Percentiles rank a stretch among this genome's conserved stretches.
These are phyloP conservation scores for Acrobasis consociella DNA, from an alignment of 2,888 invertebrate species.

Conservation along the genomic window DNA sequence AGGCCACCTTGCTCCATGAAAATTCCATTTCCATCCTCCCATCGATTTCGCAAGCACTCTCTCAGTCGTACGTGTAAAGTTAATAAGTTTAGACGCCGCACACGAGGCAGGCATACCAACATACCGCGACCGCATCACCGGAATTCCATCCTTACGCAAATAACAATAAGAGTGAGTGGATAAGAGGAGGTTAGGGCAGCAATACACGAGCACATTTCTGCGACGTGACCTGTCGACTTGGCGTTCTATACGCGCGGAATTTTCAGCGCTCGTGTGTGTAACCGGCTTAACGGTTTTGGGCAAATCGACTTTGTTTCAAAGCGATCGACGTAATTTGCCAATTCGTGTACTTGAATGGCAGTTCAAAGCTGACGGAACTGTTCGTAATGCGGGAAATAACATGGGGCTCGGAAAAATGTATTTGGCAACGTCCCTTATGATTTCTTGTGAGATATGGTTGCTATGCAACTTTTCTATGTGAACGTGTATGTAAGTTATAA, in stretches of 20 bases:
- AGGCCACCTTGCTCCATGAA: conserved; percentile 33
- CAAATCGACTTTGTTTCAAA: conserved; percentile 26
- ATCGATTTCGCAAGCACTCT: conserved; percentile 42
- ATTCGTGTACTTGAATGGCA: conserved; percentile 15
- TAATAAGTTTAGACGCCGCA: conserved; percentile 57
- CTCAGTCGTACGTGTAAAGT: conserved; percentile 44
- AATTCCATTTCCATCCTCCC: conserved; percentile 36
- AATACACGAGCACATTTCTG: conserved; percentile 36
- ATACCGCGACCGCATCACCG: not conserved
- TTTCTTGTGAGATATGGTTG: not conserved
- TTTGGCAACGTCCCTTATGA: conserved; percentile 7
- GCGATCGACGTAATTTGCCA: conserved; percentile 23
- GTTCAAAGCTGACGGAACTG: conserved; percentile 19
- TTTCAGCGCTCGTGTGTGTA: conserved; percentile 28
- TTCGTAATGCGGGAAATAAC: conserved; percentile 19
- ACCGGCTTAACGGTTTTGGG: conserved; percentile 28
- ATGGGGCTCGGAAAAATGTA: conserved; percentile 11
- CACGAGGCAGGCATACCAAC: conserved; percentile 48
- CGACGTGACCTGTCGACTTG: conserved; percentile 44
- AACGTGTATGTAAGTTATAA: not conserved
- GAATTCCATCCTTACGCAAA: conserved; percentile 23
- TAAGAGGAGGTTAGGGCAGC: not conserved
- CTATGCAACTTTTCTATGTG: not conserved
- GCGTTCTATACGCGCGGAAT: conserved; percentile 23
- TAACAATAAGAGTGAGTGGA: not conserved